A percentile compares a stretch with the other conserved stretches of the same genome.
These are phyloP conservation scores for Festucalex cinctus DNA, from an alignment of 2,113 vertebrate genomes.

Conservation along the genomic window DNA sequence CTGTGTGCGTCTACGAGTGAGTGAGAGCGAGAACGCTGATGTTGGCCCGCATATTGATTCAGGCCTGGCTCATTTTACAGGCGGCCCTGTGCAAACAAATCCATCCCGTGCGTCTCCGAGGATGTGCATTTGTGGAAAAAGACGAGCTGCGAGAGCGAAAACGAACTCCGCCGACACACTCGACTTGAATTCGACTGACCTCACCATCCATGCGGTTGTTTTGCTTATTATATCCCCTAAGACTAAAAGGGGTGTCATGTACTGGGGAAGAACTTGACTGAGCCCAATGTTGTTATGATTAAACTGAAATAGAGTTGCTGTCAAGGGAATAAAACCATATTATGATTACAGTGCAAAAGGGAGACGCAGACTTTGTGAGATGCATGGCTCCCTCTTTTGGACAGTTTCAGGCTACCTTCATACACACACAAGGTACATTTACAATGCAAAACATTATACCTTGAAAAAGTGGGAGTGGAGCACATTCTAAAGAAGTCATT, in stretches of 20 bases:
- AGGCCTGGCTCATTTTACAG: constrained; percentile 42
- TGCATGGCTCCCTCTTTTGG: constrained; percentile 55
- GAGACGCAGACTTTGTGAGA: background rate
- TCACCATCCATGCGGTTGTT: constrained; percentile 36
- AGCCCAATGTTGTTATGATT: background rate
- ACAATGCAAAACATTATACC: background rate
- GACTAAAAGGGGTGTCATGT: constrained; percentile 4
- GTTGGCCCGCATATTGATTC: constrained; percentile 37
- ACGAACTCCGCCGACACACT: constrained; percentile 34
- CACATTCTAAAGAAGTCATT: too few species aligned
- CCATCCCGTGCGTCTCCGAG: constrained; percentile 37
- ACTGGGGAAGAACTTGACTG: background rate
- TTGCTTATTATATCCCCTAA: constrained; percentile 50
- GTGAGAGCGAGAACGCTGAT: constrained; percentile 58
- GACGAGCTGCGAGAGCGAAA: constrained; percentile 14
- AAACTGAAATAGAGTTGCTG: background rate
- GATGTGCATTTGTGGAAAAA: constrained; percentile 33
- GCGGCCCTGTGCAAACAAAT: constrained; percentile 56
- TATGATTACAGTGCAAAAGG: background rate
- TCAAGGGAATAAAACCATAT: background rate
- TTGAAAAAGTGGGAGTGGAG: too few species aligned
- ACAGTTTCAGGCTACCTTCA: background rate
- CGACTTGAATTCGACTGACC: constrained; percentile 29
- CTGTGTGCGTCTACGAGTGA: constrained; percentile 13
- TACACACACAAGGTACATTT: background rate